Base-by-base conservation (phyloP, 2,888 invertebrate genomes). In the Iselma pallidipennis region DNA sequence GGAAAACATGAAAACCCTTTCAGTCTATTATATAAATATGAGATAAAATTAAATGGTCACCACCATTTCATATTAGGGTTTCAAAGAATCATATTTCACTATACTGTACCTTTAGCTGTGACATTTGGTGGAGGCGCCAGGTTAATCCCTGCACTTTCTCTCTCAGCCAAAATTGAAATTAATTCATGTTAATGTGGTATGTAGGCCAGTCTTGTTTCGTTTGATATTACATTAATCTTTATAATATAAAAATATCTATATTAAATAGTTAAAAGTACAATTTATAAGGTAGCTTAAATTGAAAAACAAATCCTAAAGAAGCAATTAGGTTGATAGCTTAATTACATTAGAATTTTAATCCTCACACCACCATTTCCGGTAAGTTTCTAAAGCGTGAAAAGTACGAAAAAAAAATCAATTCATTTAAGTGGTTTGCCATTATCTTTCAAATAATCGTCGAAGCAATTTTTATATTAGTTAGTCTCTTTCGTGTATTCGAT, bases 361-460 rank as follows among this genome's bases (percentile, higher is more conserved):
- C 10, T 21, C 42, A 2, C n/a, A 6, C 10, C 21, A 42, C 26
- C 23, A 51, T 2, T 57, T 51, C 37, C 26, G 26, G 42, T 21
- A 6, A 23, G 21, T 23, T 5, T 5, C 4, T 12, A 23, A 19
- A 19, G 42, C 10, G 10, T 42, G 25, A 33, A 55, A 25, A 29
- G 37, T 28, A 51, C 23, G 7, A 52, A 21, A 12, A 60, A 60
- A 51, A 60, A 54, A 55, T 49, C 59, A 55, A 59, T 59, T 60
- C 51, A 23, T 12, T 48, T 60, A 55, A 60, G 60, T 60, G 55
- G 51, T 55, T 29, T n/a, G 51, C 31, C 52, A 33, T 56, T 51
- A 56, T 56, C 21, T 55, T 23, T 6, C 33, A 45, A 45, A 50
- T 29, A 55, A 50, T 59, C 59, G 29, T 49, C 9, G 33, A 59